Conservation (phyloP, 2,113 vertebrate species). For the Ammodramus savannarum region DNA sequence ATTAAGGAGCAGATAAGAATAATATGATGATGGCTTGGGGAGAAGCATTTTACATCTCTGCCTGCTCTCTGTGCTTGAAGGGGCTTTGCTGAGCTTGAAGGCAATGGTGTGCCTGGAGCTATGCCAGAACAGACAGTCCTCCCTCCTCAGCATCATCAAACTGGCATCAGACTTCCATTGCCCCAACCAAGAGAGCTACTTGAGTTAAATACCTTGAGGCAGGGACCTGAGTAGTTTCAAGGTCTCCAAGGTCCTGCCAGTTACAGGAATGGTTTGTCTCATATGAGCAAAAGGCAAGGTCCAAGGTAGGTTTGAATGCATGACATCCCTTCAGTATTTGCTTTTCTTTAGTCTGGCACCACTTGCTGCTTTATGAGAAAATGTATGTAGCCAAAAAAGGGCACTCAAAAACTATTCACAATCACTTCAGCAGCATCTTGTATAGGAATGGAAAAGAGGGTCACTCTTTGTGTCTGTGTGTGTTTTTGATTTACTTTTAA, state of each 20-base stretch:
- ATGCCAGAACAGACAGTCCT: not conserved
- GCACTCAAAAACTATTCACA: not conserved
- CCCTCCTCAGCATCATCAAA: not conserved
- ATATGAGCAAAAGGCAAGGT: not conserved
- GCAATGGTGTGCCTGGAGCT: not conserved
- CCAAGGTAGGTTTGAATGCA: not conserved
- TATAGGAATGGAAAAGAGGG: not conserved
- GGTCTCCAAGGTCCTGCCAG: not conserved
- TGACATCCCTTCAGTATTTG: not conserved
- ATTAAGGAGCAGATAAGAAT: not conserved
- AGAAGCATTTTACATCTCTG: not conserved
- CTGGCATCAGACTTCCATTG: not conserved
- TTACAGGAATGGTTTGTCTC: not conserved
- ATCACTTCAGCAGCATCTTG: not conserved
- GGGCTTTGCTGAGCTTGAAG: not conserved
- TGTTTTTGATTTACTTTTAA: not conserved
- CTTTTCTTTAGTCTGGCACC: not conserved
- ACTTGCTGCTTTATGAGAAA: not conserved
- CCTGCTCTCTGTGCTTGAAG: not conserved
- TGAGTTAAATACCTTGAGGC: not conserved
- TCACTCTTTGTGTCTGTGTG: not conserved
- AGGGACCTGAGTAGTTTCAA: not conserved
- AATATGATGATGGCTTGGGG: not conserved
- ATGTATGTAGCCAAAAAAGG: not conserved
- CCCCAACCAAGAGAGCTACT: not conserved